Conservation (phyloP, 2,113 vertebrate species). For the Gopherus flavomarginatus region DNA sequence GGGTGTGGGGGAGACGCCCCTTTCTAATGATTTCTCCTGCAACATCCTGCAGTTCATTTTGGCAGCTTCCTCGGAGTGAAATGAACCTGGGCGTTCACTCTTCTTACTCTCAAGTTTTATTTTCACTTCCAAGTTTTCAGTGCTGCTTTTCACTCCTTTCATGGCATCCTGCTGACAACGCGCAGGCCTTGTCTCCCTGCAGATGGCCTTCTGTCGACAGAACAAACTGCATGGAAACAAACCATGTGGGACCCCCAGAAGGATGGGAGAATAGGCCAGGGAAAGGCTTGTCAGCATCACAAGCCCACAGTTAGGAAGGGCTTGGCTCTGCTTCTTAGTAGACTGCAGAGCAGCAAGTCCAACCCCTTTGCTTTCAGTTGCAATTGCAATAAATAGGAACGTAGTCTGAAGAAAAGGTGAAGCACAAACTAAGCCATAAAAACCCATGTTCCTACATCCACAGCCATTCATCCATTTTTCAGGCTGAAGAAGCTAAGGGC, state of each 20-base stretch:
- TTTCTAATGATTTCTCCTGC: not conserved
- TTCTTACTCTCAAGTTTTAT: not conserved
- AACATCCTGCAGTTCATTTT: not conserved
- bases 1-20: too few relatives aligned
- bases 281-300: not conserved
- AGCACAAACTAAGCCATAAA: not conserved
- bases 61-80: not conserved
- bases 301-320: not conserved
- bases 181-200: not conserved
- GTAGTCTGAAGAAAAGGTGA: not conserved
- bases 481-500: too few relatives aligned
- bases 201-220: not conserved
- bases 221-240: not conserved
- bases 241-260: not conserved
- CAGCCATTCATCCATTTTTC: not conserved
- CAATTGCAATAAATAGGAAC: not conserved
- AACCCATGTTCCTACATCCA: not conserved
- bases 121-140: not conserved
- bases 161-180: not conserved
- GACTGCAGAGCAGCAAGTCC: not conserved
- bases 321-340: not conserved
- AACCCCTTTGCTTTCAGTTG: not conserved
- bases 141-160: not conserved
- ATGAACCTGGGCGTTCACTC: not conserved
- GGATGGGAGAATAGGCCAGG: not conserved